phyloP scores from a whole-genome alignment of 2,797 vertebrate genomes.

The Aselliscus stoliczkanus region DNA sequence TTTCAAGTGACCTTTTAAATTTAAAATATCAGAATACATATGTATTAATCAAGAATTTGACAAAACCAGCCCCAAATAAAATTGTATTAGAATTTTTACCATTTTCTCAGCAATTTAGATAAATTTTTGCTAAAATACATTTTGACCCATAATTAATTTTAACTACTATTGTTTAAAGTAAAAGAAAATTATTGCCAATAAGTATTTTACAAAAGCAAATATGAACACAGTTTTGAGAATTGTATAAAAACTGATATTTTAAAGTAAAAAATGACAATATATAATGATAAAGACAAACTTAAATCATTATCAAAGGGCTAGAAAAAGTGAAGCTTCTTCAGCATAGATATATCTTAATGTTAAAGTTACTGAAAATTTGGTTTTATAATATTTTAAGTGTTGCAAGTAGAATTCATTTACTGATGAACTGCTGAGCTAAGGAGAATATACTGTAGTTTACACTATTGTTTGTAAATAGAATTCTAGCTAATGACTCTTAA shows the following conservation, averaged over 20 bases:
- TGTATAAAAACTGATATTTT: not conserved
- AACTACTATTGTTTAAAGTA: not conserved
- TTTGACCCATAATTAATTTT: not conserved
- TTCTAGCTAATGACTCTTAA: not conserved
- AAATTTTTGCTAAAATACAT: not conserved
- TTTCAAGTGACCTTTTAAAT: not conserved
- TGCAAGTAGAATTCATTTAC: not conserved
- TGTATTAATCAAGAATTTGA: not conserved
- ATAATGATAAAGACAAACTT: not conserved
- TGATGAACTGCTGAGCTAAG: not conserved
- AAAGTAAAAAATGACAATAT: not conserved
- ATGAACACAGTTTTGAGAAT: not conserved
- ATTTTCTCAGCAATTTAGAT: not conserved
- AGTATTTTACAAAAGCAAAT: not conserved
- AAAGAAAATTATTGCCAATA: not conserved
- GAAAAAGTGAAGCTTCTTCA: not conserved
- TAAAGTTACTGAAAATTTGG: not conserved
- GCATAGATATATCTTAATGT: not conserved
- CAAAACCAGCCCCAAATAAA: constrained; percentile 22
- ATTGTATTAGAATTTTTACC: not conserved
- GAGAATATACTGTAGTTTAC: not conserved
- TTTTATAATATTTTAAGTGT: not conserved
- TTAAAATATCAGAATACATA: not conserved
- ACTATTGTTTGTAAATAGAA: not conserved
- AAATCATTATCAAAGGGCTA: not conserved